Evolutionary conservation across 1,140 invertebrate genomes (phyloP).

Genomic region (Lordiphosa clarofinis): DNA sequence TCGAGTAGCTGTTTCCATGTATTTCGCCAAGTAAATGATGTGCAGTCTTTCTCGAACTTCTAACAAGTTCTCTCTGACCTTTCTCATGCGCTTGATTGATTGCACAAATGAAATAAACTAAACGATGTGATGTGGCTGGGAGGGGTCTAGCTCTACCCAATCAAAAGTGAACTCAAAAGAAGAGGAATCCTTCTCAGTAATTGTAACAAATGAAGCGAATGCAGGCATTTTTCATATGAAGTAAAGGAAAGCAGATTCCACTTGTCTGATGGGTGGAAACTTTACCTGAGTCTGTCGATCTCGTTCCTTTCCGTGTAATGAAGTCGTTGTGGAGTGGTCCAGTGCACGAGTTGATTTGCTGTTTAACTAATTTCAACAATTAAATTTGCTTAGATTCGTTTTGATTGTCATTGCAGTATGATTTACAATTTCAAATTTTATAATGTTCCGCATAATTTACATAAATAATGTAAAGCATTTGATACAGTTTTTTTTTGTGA

Average conservation of each 20-base stretch:
- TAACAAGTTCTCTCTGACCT: constrained; percentile 36
- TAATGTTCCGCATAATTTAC: no score
- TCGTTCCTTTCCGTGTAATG: constrained; percentile 15
- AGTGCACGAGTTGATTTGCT: constrained; percentile 27
- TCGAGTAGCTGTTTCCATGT: constrained; percentile 1
- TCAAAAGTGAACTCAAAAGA: constrained; percentile 39
- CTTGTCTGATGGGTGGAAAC: constrained; percentile 1
- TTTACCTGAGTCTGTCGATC: constrained; percentile 3
- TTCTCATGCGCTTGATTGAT: constrained; percentile 56
- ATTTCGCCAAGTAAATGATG: constrained; percentile 29
- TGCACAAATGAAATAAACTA: constrained; percentile 50
- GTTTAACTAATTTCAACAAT: constrained; percentile 18
- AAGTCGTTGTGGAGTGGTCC: constrained; percentile 41
- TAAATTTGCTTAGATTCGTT: constrained; percentile 46
- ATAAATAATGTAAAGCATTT: no score
- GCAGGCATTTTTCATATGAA: constrained; percentile 27
- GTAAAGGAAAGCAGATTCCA: constrained; percentile 3
- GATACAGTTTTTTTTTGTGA: no score
- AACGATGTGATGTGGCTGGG: constrained; percentile 15
- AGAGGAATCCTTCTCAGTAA: constrained; percentile 19
- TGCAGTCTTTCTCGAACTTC: constrained; percentile 38
- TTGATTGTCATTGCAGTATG: neutral
- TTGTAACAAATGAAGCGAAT: constrained; percentile 55
- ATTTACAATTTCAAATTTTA: constrained; percentile 16
- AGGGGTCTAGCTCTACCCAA: constrained; percentile 33